Percentiles rank a stretch among this genome's conserved stretches.
phyloP scores from a whole-genome alignment of 2,888 invertebrate genomes.

The Zeuzera pyrina region DNA sequence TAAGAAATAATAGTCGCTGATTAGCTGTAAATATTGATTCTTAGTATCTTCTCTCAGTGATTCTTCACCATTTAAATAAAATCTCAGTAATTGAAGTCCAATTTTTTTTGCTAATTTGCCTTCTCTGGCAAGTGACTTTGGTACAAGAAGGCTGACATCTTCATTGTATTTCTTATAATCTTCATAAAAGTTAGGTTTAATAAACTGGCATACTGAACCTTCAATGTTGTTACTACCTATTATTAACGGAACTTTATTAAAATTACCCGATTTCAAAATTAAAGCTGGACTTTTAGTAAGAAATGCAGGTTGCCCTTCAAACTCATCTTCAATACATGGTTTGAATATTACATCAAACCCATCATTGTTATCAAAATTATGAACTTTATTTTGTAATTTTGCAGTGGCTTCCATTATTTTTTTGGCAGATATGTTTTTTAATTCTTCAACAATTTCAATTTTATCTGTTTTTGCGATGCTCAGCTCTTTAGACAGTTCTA shows the following conservation, averaged over 20 bases:
- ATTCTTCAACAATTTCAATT: slow-evolving; percentile 44
- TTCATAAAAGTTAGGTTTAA: slow-evolving; percentile 33
- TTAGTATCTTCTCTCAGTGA: slow-evolving; percentile 38
- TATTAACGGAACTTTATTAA: slow-evolving; percentile 57
- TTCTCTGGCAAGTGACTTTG: slow-evolving; percentile 37
- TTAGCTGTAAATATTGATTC: slow-evolving; percentile 48
- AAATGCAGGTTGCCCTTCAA: slow-evolving; percentile 56
- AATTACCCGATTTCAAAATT: slow-evolving; percentile 52
- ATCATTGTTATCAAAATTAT: slow-evolving; percentile 22
- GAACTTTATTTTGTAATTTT: neutral
- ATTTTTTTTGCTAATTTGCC: slow-evolving; percentile 33
- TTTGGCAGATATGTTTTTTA: slow-evolving; percentile 29
- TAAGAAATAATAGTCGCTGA: slow-evolving; percentile 54
- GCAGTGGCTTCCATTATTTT: slow-evolving; percentile 35
- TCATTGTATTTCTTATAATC: slow-evolving; percentile 46
- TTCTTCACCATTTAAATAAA: slow-evolving; percentile 47
- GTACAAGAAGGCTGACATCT: slow-evolving; percentile 41
- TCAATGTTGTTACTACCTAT: slow-evolving; percentile 58
- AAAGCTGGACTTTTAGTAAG: slow-evolving; percentile 45
- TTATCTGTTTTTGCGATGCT: slow-evolving; percentile 33
- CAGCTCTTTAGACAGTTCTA: slow-evolving; percentile 39
- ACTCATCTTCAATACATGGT: slow-evolving; percentile 56
- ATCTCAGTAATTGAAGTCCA: slow-evolving; percentile 44
- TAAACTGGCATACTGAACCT: slow-evolving; percentile 34
- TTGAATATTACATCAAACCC: slow-evolving; percentile 44